Evolutionary conservation across 2,797 vertebrate genomes (phyloP), one percentile per base, ranked within the genome.

Genomic region (Myripristis murdjan): DNA sequence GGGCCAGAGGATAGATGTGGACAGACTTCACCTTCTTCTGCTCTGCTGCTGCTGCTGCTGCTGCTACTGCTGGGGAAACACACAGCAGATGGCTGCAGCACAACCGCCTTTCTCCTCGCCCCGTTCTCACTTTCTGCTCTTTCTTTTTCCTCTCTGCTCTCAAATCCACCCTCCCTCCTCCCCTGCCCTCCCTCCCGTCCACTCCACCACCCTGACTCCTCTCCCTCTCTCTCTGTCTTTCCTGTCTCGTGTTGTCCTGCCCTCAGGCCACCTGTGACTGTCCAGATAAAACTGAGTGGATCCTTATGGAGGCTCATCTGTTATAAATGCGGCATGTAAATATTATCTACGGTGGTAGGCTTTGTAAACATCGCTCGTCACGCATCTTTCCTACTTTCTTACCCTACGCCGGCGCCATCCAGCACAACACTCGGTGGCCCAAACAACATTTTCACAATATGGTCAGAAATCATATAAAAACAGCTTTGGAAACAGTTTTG

Each of bases 1-100:
- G 22, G 74, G 92, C 94, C 93, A 95, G 89, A 83, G 89, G 81
- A 89, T 77, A 84, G 82, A 90, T 86, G 89, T 84, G 84, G 88
- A 90, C 85, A 93, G 93, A 97, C 96, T 95, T 93, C 89, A 98
- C 97, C 96, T 96, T 96, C 93, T 97, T 97, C 90, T 95, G 95
- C 87, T 95, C 93, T 66, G 61, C 87, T 74, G 66, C 75, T 64
- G 66, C 75, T 81, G 79, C 66, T 59, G 94, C 95, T 85, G 94
- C 81, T 85, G 95, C 95, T 81, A n/a, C n/a, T n/a, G n/a, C n/a
- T n/a, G n/a, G 95, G 94, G 87, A 91, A 95, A 88, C 94, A 78
- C 75, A 83, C 85, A 96, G 89, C 95, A 96, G 94, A 98, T 97
- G 82, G 97, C 96, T 66, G 93, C 93, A 84, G 94, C 75, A 72